These are phyloP conservation scores for Dioctria linearis DNA, from an alignment of 2,888 invertebrate species.

Conservation along the genomic window DNA sequence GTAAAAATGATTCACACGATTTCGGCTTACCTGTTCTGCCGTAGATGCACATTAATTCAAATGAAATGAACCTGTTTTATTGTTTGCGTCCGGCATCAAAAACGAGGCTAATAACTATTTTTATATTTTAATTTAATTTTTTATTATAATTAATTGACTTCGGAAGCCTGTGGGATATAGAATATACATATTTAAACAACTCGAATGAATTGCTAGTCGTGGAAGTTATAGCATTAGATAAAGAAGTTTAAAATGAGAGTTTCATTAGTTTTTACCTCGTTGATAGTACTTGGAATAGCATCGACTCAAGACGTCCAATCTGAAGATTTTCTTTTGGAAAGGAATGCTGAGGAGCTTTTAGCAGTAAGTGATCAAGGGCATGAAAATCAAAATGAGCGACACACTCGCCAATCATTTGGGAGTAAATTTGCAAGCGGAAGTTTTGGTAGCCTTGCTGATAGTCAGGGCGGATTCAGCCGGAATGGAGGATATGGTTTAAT, in stretches of 20 bases:
- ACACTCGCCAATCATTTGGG: slow-evolving; percentile 52
- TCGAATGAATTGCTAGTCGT: neutral
- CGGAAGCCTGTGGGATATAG: too few relatives aligned
- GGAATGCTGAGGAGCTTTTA: neutral
- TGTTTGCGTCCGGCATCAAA: too few relatives aligned
- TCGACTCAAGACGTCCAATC: neutral
- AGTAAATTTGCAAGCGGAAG: neutral
- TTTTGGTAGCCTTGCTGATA: neutral
- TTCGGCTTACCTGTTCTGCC: too few relatives aligned
- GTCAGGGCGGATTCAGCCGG: too few relatives aligned
- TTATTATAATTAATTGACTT: too few relatives aligned
- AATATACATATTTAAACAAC: too few relatives aligned
- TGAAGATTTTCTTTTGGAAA: neutral
- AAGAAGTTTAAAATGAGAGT: neutral
- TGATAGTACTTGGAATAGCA: neutral
- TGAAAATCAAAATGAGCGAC: slow-evolving; percentile 54
- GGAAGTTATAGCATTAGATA: neutral
- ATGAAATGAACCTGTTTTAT: too few relatives aligned
- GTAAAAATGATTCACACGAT: too few relatives aligned
- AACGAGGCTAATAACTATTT: too few relatives aligned
- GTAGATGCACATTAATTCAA: too few relatives aligned
- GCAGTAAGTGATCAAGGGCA: slow-evolving; percentile 55
- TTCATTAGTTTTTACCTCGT: neutral
- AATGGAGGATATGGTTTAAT: too few relatives aligned
- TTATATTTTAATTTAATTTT: too few relatives aligned